Conservation (phyloP, 2,797 vertebrate species). For the Cossypha heuglini region DNA sequence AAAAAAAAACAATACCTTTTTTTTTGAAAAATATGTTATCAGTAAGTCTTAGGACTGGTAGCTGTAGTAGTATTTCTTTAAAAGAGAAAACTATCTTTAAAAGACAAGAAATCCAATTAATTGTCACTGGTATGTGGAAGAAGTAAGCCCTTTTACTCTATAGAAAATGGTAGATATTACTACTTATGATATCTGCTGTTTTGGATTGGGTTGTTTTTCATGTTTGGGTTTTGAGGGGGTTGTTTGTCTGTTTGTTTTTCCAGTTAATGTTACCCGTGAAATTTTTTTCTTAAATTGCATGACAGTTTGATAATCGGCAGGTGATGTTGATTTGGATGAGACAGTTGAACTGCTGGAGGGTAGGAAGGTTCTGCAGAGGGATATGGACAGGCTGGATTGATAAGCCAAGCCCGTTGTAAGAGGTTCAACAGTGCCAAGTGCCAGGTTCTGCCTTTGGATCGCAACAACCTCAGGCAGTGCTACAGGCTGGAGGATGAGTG, state of each 20-base stretch:
- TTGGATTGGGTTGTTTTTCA: neutral
- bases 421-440: neutral
- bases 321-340: neutral
- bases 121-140: neutral
- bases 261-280: neutral
- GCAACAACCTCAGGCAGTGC: rapidly evolving
- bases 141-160: neutral
- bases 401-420: rapidly evolving
- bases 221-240: neutral
- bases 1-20: neutral
- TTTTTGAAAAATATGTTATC: neutral
- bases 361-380: neutral
- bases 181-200: neutral
- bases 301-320: neutral
- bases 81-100: neutral
- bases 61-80: neutral
- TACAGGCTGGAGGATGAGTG: neutral
- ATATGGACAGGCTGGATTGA: rapidly evolving
- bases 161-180: neutral
- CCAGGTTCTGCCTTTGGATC: neutral
- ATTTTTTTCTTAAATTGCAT: neutral
- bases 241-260: neutral
- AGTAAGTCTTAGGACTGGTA: neutral
- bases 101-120: neutral
- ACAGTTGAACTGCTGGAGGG: neutral